phyloP scores from a whole-genome alignment of 2,797 vertebrate species.

The Melanotaenia parkinsoni region DNA sequence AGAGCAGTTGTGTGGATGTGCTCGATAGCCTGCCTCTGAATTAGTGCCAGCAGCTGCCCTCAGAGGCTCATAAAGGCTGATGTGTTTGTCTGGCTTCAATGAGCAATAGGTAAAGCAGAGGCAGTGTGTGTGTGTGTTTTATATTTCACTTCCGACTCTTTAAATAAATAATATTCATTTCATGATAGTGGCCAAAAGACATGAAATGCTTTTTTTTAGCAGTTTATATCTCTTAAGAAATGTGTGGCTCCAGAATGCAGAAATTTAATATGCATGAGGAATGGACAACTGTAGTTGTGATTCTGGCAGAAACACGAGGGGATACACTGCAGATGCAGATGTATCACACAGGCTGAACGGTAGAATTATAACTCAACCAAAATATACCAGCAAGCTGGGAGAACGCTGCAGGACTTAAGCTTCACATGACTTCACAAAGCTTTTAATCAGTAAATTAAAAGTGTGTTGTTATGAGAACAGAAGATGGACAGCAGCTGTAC shows the following conservation, averaged over 20 bases:
- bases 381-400: not conserved
- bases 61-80: conserved; percentile 63
- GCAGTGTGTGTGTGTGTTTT: conserved; percentile 4
- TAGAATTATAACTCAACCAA: not conserved
- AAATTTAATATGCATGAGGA: too few relatives aligned
- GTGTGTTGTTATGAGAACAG: not conserved
- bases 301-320: conserved; percentile 4
- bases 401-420: not conserved
- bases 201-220: conserved; percentile 1
- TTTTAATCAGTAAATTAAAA: not conserved
- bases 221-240: conserved; percentile 9
- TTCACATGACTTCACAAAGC: not conserved
- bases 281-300: not conserved
- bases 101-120: conserved; percentile 51
- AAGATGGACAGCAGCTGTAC: not conserved
- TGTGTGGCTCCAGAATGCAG: not conserved
- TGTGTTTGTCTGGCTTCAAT: conserved; percentile 69
- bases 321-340: not conserved
- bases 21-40: conserved; percentile 55
- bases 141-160: conserved; percentile 28
- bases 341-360: not conserved
- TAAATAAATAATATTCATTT: conserved; percentile 39
- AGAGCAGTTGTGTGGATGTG: conserved; percentile 52
- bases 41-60: conserved; percentile 47
- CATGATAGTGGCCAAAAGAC: conserved; percentile 26